Percentiles rank a stretch among this genome's conserved stretches.
Evolutionary conservation across 2,888 invertebrate species (phyloP).

Genomic region (Lasioglossum oenotherae): DNA sequence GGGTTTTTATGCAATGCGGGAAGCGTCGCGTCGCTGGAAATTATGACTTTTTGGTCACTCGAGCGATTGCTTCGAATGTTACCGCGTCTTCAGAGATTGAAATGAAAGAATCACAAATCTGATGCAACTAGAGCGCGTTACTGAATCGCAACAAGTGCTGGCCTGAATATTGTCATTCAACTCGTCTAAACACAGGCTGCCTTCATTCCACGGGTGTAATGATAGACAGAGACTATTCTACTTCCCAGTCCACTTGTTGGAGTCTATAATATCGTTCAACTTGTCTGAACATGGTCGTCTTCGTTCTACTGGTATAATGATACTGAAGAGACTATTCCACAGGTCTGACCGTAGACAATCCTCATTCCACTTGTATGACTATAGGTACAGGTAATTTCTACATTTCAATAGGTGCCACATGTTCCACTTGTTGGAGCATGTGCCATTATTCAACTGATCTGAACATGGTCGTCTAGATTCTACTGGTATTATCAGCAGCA

Average conservation of each 20-base stretch:
- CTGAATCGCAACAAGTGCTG: not conserved
- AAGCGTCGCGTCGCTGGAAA: not conserved
- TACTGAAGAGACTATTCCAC: not conserved
- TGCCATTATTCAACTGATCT: not conserved
- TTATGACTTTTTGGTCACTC: not conserved
- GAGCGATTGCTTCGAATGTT: too few species aligned
- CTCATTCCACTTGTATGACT: not conserved
- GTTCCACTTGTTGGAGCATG: slow-evolving; percentile 2
- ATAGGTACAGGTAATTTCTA: not conserved
- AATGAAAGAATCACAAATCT: too few species aligned
- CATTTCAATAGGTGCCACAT: not conserved
- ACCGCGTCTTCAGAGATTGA: too few species aligned
- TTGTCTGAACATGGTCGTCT: not conserved
- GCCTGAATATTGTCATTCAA: not conserved
- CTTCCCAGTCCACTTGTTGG: slow-evolving; percentile 1
- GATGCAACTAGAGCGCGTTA: not conserved
- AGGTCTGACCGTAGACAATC: not conserved
- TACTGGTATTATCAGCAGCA: not conserved
- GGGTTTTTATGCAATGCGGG: not conserved
- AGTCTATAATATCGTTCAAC: not conserved
- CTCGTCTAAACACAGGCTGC: not conserved
- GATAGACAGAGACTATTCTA: not conserved
- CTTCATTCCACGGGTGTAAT: not conserved
- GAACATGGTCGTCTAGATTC: not conserved
- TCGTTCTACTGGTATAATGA: slow-evolving; percentile 1